Evolutionary conservation across 2,797 vertebrate genomes (phyloP), one percentile per base, ranked within the genome.

Genomic region (Gadopsis bispinosus): DNA sequence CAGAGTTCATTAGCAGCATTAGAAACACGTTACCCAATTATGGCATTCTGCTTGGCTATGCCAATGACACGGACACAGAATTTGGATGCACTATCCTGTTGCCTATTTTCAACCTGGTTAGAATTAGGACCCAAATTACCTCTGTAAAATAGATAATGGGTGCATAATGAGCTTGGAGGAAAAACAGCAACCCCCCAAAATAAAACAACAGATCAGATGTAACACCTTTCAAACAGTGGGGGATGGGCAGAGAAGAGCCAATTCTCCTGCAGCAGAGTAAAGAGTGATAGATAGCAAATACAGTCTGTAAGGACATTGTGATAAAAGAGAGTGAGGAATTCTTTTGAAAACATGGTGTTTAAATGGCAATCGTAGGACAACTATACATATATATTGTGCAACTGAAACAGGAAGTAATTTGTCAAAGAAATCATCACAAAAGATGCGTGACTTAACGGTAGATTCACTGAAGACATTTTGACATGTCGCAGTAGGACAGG

Each of bases 1-100:
- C 72, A 58, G 77, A 84, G 90, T 92, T 93, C 80, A 93, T 93
- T 90, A 91, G 87, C 82, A 58, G 82, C 87, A 90, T 93, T 89
- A 90, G 85, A 80, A 83, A 79, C 81, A 88, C 56, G 68, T 86
- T 89, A 84, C 77, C 73, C 80, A 88, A 90, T 92, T 87, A 91
- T 60, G 45, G 76, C 83, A 88, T 91, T 86, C 78, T 81, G 91
- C 80, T 82, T 86, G 65, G 75, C 79, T 79, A 78, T 83, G 87
- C 81, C 81, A 83, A 61, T 91, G 83, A 91, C 83, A 90, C 67
- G 29, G 83, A 89, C 87, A 83, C 73, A 84, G 16, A 80, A 82
- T 85, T 73, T 86, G 83, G 72, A 89, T 84, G 67, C 74, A 56
- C 74, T 59, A 67, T 41, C 69, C 55, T 75, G 62, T 67, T 82